These are phyloP conservation scores for Poeciliopsis gracilis DNA, from an alignment of 2,797 vertebrate genomes.

Conservation along the genomic window DNA sequence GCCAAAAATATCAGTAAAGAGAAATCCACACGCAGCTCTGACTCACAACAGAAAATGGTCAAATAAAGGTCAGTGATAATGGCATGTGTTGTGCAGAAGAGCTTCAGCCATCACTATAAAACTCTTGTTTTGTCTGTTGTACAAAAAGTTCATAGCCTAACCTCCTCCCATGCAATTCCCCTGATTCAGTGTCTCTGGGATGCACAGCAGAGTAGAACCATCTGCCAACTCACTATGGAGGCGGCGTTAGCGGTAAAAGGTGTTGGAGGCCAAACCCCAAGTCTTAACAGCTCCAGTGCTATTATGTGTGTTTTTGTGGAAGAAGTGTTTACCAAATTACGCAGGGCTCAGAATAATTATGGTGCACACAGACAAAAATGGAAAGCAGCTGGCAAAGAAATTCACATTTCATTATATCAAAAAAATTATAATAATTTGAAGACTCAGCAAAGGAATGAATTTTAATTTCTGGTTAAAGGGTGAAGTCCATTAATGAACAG, in stretches of 20 bases:
- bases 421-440: constrained; percentile 14
- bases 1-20: neutral
- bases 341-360: constrained; percentile 65
- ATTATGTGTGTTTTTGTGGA: constrained; percentile 65
- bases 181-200: constrained; percentile 26
- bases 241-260: constrained; percentile 58
- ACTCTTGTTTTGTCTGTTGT: constrained; percentile 20
- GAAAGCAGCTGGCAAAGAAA: constrained; percentile 32
- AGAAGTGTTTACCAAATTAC: constrained; percentile 68
- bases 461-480: neutral
- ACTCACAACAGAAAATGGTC: neutral
- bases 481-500: constrained; percentile 8
- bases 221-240: constrained; percentile 29
- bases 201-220: constrained; percentile 7
- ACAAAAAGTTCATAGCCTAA: constrained; percentile 14
- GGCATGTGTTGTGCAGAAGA: neutral
- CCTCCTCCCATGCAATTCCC: neutral
- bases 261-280: constrained; percentile 64
- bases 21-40: neutral
- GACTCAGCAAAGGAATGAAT: constrained; percentile 5
- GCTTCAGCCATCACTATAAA: neutral
- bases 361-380: constrained; percentile 48
- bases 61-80: neutral
- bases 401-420: constrained; percentile 6
- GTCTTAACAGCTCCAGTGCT: constrained; percentile 38